Evolutionary conservation across 1,140 invertebrate species (phyloP), one percentile per base, ranked within the genome.

Genomic region (Araneus ventricosus): DNA sequence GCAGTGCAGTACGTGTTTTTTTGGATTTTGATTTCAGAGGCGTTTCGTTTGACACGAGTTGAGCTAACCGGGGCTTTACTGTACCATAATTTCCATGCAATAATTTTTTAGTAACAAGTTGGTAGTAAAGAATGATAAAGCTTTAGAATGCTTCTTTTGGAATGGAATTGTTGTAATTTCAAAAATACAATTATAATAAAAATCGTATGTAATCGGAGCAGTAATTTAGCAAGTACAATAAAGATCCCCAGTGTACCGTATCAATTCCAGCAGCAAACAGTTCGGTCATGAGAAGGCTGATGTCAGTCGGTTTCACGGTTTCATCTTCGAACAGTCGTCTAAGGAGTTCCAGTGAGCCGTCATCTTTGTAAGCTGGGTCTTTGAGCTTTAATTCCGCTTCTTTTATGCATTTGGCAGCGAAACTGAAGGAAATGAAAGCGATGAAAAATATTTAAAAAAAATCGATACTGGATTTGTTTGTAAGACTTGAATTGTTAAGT

Each of bases 261-360:
- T 98, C 98, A 14, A 98, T 97, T 7, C 98, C 98, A 82, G 98
- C 98, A n/a, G 98, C 95, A 91, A 98, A 97, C 91, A 98, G 95
- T 95, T 98, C 98, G 67, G 98, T 95, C 0, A 97, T 97, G 27
- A 98, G 95, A 67, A 98, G 97, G 10, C 97, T 96, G 4, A 98
- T 97, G 79, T 98, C 96, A 95, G 27, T 5, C 0, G 41, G 8
- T 7, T 86, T 67, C 14, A 92, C 30, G 4, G 67, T 61, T 27
- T 92, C 5, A 45, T 91, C 27, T 39, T 61, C 24, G 10, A 88
- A 63, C 0, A 94, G 41, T 22, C 30, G 41, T 34, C 67, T 59
- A 34, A 86, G 22, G 88, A 87, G 93, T n/a, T 93, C 45, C 30
- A 93, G 41, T 5, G 39, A 39, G 0, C n/a, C 37, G 4, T 89